Base-by-base conservation (phyloP, 1,140 invertebrate genomes). In the Mercenaria mercenaria region DNA sequence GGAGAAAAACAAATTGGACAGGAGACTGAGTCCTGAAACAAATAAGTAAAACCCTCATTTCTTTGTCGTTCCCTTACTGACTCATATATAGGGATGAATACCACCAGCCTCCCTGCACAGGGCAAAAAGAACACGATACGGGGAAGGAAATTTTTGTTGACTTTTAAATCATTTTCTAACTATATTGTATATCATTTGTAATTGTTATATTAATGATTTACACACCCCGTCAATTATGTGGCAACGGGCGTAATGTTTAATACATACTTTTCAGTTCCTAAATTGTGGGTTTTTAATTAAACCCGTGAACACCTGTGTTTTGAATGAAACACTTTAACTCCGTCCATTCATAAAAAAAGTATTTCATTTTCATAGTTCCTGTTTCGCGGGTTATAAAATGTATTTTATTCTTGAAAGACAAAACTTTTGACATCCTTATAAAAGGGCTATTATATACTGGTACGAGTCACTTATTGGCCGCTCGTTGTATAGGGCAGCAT, bases 351-450 rank as follows among this genome's bases (percentile, higher is more conserved):
- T 56, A 50, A 81, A 81, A 72, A 76, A 81, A 32, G 50, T 81
- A 81, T 81, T 81, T 81, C 79, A 81, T 81, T 81, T 81, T 81
- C 79, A 81, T 77, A 81, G 79, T 81, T 81, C 79, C 79, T 61
- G 79, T 81, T 61, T 61, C 79, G 23, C 32, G 56, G 61, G 50
- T 61, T 59, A 81, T 81, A 77, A 81, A 81, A 79, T 61, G 79
- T 56, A n/a, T 81, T 81, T 81, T 61, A 81, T 81, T 81, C 56
- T 61, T 81, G 79, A 81, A 81, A 81, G 79, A 81, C 79, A 81
- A 81, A 81, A 81, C 79, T 56, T 81, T 81, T 81, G 79, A 81
- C 79, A 81, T 81, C 79, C 79, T 11, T 56, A 81, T 81, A 61
- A 81, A 81, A 81, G 79, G 52, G 1, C 79, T 52, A 59, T 81